Evolutionary conservation across 2,113 vertebrate species (phyloP).

Genomic region (Tyrannus savana): DNA sequence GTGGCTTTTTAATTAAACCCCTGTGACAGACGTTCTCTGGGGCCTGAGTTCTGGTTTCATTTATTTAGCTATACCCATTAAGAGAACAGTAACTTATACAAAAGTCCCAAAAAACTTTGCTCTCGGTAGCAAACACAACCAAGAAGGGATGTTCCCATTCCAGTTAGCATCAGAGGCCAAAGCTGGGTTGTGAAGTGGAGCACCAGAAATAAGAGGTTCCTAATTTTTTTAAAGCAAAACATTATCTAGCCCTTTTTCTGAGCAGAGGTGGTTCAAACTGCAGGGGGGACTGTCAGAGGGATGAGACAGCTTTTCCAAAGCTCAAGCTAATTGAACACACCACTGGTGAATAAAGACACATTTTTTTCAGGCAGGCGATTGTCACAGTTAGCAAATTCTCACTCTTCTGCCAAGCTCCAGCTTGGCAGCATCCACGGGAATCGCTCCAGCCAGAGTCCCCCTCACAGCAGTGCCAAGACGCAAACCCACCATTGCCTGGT

Average conservation of each 20-base stretch:
- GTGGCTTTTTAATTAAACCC: not conserved
- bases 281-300: not conserved
- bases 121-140: accelerated
- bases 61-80: not conserved
- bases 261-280: not conserved
- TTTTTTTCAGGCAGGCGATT: constrained; percentile 23
- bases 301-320: not conserved
- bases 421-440: not conserved
- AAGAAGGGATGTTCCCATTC: not conserved
- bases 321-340: not conserved
- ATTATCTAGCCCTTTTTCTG: not conserved
- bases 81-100: not conserved
- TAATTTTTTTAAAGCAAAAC: not conserved
- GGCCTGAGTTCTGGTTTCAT: not conserved
- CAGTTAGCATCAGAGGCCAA: not conserved
- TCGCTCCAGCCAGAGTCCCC: not conserved
- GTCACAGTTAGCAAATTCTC: constrained; percentile 22
- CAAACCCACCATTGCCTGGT: not conserved
- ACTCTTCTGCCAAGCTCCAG: constrained; percentile 30
- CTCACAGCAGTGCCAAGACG: not conserved
- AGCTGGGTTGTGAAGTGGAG: not conserved
- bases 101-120: not conserved
- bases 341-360: constrained; percentile 6
- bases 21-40: not conserved
- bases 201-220: not conserved